Conservation (phyloP, 64 coral and sea anemone species). For the Pocillopora damicornis region DNA sequence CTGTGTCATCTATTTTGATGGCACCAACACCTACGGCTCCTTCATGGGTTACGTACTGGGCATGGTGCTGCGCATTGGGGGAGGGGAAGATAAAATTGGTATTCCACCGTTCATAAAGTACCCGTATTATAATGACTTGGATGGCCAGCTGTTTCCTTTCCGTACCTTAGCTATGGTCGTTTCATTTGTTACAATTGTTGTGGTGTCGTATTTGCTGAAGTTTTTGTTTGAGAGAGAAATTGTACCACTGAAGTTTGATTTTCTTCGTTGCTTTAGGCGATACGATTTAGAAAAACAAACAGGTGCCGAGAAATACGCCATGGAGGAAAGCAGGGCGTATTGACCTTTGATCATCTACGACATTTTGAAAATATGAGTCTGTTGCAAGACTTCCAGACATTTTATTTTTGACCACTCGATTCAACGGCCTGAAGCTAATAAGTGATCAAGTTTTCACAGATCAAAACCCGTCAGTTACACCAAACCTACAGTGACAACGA, state of each 20-base stretch:
- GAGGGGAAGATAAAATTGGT: slow-evolving; percentile 66
- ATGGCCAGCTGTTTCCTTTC: slow-evolving; percentile 86
- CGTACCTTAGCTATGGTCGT: slow-evolving; percentile 58
- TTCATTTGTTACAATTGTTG: slow-evolving; percentile 36
- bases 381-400: not conserved
- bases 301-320: not conserved
- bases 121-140: slow-evolving; percentile 57
- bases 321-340: not conserved
- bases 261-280: slow-evolving; percentile 54
- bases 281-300: slow-evolving; percentile 27
- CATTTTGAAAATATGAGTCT: not conserved
- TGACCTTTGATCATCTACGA: not conserved
- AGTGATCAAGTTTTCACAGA: no score
- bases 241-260: slow-evolving; percentile 46
- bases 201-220: slow-evolving; percentile 57
- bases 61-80: slow-evolving; percentile 64
- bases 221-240: slow-evolving; percentile 60
- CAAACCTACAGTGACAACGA: no score
- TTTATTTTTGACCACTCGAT: not conserved
- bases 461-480: no score
- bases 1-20: slow-evolving; percentile 75
- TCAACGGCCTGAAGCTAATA: no score
- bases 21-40: slow-evolving; percentile 87
- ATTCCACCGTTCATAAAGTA: slow-evolving; percentile 64
- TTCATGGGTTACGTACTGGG: slow-evolving; percentile 75